phyloP scores from a whole-genome alignment of 64 coral and sea anemone genomes.

The Astreopora myriophthalma region DNA sequence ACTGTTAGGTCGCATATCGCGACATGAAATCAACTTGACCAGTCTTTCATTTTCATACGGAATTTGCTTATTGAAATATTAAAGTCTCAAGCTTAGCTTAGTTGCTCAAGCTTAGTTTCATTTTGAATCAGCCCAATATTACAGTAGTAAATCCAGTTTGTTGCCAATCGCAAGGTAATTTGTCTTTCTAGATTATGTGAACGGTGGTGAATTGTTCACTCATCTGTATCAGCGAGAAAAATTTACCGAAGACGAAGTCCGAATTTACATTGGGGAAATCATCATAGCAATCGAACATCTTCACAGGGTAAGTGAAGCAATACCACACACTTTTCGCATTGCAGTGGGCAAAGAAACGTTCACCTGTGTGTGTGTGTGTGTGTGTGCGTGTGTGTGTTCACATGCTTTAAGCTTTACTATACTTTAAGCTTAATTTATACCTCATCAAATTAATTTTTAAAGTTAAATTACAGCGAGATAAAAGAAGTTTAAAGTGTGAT shows the following conservation, averaged over 20 bases:
- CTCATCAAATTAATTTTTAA: too few relatives aligned
- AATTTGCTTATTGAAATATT: slow-evolving; percentile 23
- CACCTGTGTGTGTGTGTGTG: too few relatives aligned
- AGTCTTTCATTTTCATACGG: slow-evolving; percentile 25
- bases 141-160: neutral
- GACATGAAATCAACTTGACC: neutral
- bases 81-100: neutral
- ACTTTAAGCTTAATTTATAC: neutral
- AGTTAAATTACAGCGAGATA: too few relatives aligned
- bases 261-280: slow-evolving; percentile 96
- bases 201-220: slow-evolving; percentile 95
- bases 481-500: neutral
- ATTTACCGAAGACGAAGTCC: slow-evolving; percentile 96
- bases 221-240: slow-evolving; percentile 98
- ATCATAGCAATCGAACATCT: slow-evolving; percentile 97
- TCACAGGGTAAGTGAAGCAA: slow-evolving; percentile 72
- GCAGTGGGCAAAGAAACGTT: neutral
- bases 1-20: neutral
- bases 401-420: neutral
- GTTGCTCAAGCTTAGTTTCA: neutral
- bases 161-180: neutral
- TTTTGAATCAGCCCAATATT: neutral
- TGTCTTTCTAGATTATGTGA: slow-evolving; percentile 88
- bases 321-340: neutral
- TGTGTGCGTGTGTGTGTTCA: too few relatives aligned